Evolutionary conservation across 2,888 invertebrate genomes (phyloP).

Genomic region (Pecten maximus): DNA sequence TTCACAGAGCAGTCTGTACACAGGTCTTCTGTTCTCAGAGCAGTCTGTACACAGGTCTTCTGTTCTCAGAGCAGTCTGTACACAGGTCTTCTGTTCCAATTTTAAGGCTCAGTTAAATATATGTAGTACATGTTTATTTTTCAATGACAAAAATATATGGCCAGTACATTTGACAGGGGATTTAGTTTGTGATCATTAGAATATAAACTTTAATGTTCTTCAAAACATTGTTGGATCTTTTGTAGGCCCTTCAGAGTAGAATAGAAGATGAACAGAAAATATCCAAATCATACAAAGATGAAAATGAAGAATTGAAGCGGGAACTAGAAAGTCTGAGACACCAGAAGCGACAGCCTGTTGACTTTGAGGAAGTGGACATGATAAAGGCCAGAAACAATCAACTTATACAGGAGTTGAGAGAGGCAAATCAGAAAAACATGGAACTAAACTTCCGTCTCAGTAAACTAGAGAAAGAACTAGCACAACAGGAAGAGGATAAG

Average conservation of each 20-base stretch:
- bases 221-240: neutral
- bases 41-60: no score
- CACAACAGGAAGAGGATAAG: slow-evolving; percentile 62
- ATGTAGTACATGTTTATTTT: no score
- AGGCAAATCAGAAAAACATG: slow-evolving; percentile 71
- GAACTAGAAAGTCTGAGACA: slow-evolving; percentile 41
- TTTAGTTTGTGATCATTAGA: neutral
- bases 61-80: no score
- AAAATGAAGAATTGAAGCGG: slow-evolving; percentile 54
- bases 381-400: slow-evolving; percentile 62
- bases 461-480: slow-evolving; percentile 66
- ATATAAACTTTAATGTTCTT: neutral
- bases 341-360: slow-evolving; percentile 31
- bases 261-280: neutral
- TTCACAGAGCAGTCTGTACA: neutral
- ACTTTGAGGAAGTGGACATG: slow-evolving; percentile 43
- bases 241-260: neutral
- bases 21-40: no score
- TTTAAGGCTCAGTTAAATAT: no score
- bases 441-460: slow-evolving; percentile 69
- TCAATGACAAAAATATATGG: no score
- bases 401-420: slow-evolving; percentile 68
- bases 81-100: no score
- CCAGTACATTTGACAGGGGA: no score
- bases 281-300: neutral